Conservation (phyloP, 2,113 vertebrate genomes). For the Melanostigma gelatinosum region DNA sequence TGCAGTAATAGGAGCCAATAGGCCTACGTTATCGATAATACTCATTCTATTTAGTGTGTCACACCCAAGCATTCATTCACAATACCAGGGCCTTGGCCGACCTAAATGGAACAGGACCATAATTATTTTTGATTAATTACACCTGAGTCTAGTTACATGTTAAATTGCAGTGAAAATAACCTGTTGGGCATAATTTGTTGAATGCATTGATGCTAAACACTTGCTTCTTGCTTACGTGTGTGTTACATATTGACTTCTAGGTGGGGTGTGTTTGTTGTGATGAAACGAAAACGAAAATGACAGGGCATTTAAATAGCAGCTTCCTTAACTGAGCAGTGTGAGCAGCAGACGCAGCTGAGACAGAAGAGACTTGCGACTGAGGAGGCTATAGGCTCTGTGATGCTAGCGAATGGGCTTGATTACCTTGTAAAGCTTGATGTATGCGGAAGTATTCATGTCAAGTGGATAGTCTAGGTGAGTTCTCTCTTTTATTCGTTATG, state of each 20-base stretch:
- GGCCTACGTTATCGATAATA: neutral
- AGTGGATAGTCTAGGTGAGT: conserved; percentile 15
- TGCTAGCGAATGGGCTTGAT: neutral
- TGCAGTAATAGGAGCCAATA: neutral
- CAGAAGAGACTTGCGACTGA: neutral
- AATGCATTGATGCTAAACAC: neutral
- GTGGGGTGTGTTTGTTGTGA: conserved; percentile 27
- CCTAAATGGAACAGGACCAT: neutral
- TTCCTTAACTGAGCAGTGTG: neutral
- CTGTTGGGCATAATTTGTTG: neutral
- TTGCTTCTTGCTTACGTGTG: neutral
- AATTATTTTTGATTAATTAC: neutral
- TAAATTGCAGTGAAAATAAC: neutral
- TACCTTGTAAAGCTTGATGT: neutral
- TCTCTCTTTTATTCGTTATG: neutral
- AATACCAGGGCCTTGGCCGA: neutral
- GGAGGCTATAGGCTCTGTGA: neutral
- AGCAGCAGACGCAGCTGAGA: neutral
- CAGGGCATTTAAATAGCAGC: conserved; percentile 18
- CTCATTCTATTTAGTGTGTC: neutral
- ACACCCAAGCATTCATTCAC: neutral
- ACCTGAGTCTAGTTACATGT: neutral
- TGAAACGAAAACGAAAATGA: conserved; percentile 66
- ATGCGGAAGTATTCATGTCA: neutral
- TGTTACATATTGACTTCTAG: neutral